These are phyloP conservation scores for Coptodon rendalli DNA, from an alignment of 2,113 vertebrate genomes.

Conservation along the genomic window DNA sequence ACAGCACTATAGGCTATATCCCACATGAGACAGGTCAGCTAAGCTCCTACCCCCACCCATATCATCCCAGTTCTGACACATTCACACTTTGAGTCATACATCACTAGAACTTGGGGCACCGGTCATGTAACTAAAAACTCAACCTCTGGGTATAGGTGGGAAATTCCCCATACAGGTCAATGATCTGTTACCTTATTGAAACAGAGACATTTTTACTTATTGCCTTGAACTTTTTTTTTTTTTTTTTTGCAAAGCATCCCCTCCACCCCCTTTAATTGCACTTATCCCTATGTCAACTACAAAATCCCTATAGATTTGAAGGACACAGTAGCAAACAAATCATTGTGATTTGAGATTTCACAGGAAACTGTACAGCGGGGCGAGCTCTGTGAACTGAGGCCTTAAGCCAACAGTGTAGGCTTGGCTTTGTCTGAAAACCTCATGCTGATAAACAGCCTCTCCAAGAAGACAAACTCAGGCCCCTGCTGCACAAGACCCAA, in stretches of 20 bases:
- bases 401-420: conserved; percentile 56
- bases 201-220: background rate
- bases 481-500: conserved; percentile 61
- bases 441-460: conserved; percentile 67
- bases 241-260: background rate
- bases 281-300: background rate
- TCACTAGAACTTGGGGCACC: conserved; percentile 57
- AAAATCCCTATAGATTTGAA: conserved; percentile 10
- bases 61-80: conserved; percentile 51
- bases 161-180: conserved; percentile 42
- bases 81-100: conserved; percentile 60
- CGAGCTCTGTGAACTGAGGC: conserved; percentile 36
- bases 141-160: conserved; percentile 39
- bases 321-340: conserved; percentile 10
- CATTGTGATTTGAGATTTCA: conserved; percentile 38
- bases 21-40: conserved; percentile 56
- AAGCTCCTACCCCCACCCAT: conserved; percentile 47
- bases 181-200: conserved; percentile 27
- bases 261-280: background rate
- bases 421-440: conserved; percentile 58
- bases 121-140: conserved; percentile 68
- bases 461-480: conserved; percentile 60
- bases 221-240: background rate
- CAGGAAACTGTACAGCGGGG: conserved; percentile 20
- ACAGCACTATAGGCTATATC: conserved; percentile 54